Evolutionary conservation across 2,113 vertebrate genomes (phyloP).

Genomic region (Atractosteus spatula): DNA sequence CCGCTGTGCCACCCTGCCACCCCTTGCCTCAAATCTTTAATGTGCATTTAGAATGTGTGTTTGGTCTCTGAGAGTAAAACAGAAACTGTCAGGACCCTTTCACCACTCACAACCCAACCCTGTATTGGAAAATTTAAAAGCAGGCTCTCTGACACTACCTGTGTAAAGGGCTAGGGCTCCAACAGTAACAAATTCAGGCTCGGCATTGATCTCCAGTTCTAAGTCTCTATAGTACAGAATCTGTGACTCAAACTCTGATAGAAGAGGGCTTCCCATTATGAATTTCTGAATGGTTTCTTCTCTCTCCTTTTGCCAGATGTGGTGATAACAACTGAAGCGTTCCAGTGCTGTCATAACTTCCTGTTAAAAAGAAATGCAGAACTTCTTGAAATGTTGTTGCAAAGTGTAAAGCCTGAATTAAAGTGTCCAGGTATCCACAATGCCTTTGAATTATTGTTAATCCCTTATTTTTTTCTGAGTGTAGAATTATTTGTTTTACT

Average conservation of each 20-base stretch:
- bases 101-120: too few species aligned
- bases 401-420: too few species aligned
- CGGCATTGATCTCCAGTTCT: conserved; percentile 78
- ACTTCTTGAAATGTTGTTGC: too few species aligned
- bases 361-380: conserved; percentile 45
- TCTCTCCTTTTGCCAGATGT: conserved; percentile 86
- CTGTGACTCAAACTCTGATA: conserved; percentile 88
- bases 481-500: too few species aligned
- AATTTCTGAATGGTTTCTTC: conserved; percentile 75
- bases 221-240: conserved; percentile 82
- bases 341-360: conserved; percentile 75
- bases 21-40: too few species aligned
- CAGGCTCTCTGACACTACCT: conserved; percentile 57
- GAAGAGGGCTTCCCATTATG: conserved; percentile 65
- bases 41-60: too few species aligned
- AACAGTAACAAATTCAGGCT: conserved; percentile 80
- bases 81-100: too few species aligned
- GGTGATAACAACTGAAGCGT: conserved; percentile 76
- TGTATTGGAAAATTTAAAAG: too few species aligned
- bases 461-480: too few species aligned
- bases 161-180: conserved; percentile 85
- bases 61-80: too few species aligned
- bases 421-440: background rate
- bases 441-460: background rate
- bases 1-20: too few species aligned